Base-by-base conservation (phyloP, 1,140 invertebrate genomes). In the Samia ricini region DNA sequence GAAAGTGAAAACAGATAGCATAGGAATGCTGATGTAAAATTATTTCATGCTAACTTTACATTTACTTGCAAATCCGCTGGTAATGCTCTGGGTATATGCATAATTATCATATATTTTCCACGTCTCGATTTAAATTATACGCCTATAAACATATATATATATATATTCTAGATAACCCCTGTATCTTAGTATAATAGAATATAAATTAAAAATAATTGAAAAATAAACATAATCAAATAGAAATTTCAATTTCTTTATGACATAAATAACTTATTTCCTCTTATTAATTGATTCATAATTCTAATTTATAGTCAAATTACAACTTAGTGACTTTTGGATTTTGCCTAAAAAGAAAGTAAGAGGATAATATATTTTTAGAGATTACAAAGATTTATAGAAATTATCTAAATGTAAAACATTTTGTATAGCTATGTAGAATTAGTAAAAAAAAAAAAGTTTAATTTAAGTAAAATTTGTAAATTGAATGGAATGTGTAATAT, bases 31-130 rank as follows among this genome's bases (percentile, higher is more conserved):
- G 60, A 58, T 59, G 19, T 33, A 23, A 50, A 22, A 50, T 51
- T 54, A 52, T 60, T 42, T 52, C 60, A 67, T 57, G 56, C 51
- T 61, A 67, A 60, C 33, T 55, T 55, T 20, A 62, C 60, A 60
- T 67, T 68, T 59, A 23, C 60, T 60, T 68, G 58, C 66, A 60
- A 68, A 61, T 61, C 7, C 36, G 20, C n/a, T n/a, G n/a, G n/a
- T 7, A 49, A 6, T 59, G 33, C 26, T 19, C 20, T 56, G 18
- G 18, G 12, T 18, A 56, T 52, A 52, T 52, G 51, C 51, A 52
- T 52, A 52, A 21, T 52, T 52, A 52, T 22, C 8, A 12, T 12
- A 52, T 52, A 23, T 52, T 22, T 15, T 52, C 20, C 21, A 8
- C 22, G 22, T n/a, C 22, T 52, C 20, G 22, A 15, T 10, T 42